Percentiles rank a stretch among this genome's conserved stretches.
Evolutionary conservation across 2,797 vertebrate genomes (phyloP).

Genomic region (Pteropus rufus): DNA sequence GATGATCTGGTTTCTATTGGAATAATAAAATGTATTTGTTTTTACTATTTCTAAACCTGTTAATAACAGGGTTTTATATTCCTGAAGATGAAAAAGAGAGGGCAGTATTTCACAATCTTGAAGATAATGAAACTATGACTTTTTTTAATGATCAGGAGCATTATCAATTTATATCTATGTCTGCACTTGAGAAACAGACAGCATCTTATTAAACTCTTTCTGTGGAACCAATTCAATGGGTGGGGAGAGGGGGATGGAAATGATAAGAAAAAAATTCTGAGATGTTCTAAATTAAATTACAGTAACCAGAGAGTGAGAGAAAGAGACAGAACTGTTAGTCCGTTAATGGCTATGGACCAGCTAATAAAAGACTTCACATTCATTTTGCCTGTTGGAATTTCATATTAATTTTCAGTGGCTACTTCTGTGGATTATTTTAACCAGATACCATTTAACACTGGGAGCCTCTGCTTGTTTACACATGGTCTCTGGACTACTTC

Average conservation of each 20-base stretch:
- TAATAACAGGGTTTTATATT: neutral
- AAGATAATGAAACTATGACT: neutral
- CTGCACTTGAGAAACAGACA: neutral
- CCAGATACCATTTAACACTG: neutral
- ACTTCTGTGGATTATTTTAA: neutral
- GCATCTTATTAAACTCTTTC: constrained; percentile 1
- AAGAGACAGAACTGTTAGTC: neutral
- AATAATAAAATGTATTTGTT: neutral
- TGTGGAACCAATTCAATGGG: neutral
- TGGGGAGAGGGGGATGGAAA: neutral
- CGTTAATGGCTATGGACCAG: neutral
- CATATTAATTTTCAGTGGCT: neutral
- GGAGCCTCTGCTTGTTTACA: neutral
- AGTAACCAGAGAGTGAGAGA: neutral
- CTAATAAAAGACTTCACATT: neutral
- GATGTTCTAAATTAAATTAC: neutral
- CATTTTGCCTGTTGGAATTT: neutral
- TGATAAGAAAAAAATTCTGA: neutral
- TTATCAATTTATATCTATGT: neutral
- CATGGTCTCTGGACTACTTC: neutral
- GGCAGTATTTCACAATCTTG: neutral
- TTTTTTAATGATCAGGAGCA: neutral
- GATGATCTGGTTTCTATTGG: neutral
- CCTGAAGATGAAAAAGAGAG: neutral
- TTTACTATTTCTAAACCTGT: neutral